Conservation (phyloP, 2,113 vertebrate genomes). For the Australoheros scitulus region DNA sequence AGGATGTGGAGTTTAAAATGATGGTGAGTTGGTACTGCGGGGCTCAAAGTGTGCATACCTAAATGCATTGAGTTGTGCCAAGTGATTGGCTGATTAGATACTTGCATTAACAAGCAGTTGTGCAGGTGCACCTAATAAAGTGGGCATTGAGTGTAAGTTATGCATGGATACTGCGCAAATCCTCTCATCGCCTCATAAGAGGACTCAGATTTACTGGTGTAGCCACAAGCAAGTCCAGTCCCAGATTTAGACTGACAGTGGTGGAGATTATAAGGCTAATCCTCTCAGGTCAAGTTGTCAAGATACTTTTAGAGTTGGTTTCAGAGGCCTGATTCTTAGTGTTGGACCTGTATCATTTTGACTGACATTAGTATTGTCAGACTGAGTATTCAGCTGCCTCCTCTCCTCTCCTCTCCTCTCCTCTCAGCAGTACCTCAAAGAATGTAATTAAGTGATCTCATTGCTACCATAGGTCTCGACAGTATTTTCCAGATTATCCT, state of each 20-base stretch:
- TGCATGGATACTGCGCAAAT: not conserved
- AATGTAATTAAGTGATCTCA: not conserved
- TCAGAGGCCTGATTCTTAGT: constrained; percentile 21
- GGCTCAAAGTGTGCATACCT: not conserved
- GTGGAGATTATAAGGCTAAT: constrained; percentile 65
- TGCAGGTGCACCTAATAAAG: not conserved
- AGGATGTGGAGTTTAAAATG: no score
- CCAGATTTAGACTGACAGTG: constrained; percentile 54
- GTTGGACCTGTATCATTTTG: constrained; percentile 30
- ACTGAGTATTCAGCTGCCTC: not conserved
- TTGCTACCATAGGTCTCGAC: not conserved
- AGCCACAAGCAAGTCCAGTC: constrained; percentile 20
- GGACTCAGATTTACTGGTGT: constrained; percentile 32
- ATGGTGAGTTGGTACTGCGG: no score
- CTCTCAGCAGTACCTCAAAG: not conserved
- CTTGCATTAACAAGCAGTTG: not conserved
- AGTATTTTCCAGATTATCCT: not conserved
- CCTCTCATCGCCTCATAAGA: constrained; percentile 2
- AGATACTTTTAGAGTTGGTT: constrained; percentile 48
- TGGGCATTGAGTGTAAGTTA: not conserved
- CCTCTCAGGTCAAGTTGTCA: constrained; percentile 55
- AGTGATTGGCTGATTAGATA: not conserved
- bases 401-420: not conserved
- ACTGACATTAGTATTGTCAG: constrained; percentile 31
- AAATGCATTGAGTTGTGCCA: not conserved